These are phyloP conservation scores for Tetraneura akinire DNA, from an alignment of 1,140 invertebrate genomes.

Conservation along the genomic window DNA sequence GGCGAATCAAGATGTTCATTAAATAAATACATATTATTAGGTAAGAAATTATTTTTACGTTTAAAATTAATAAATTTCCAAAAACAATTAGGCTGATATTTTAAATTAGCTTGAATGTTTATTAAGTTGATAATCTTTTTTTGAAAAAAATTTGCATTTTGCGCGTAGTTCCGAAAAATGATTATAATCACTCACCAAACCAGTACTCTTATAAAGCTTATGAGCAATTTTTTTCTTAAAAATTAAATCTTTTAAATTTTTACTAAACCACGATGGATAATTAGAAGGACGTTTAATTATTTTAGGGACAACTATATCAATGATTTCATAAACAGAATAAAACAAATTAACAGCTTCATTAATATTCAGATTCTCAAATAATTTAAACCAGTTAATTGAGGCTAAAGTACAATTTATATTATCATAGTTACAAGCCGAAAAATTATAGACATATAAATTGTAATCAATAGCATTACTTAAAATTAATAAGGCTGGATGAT, in stretches of 20 bases:
- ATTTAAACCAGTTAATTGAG: not conserved
- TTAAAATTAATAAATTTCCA: no score
- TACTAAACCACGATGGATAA: no score
- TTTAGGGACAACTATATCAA: no score
- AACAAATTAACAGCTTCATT: no score
- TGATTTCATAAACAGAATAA: no score
- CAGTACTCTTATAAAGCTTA: not conserved
- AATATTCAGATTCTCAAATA: not conserved
- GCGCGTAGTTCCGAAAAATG: not conserved
- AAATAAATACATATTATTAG: no score
- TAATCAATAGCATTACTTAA: not conserved
- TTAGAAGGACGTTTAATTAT: no score
- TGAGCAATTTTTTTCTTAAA: not conserved
- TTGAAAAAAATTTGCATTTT: slow-evolving; percentile 1
- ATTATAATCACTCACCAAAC: slow-evolving; percentile 11
- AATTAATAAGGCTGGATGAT: not conserved
- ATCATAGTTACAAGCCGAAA: not conserved
- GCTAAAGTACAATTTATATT: not conserved
- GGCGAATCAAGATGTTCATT: no score
- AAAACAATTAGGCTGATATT: not conserved
- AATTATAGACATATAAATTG: not conserved
- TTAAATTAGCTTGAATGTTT: slow-evolving; percentile 5
- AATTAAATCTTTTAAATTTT: no score
- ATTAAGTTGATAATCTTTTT: not conserved
- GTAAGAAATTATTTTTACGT: no score